Base-by-base conservation (phyloP, 2,888 invertebrate genomes). In the Muschampia plurimacula region DNA sequence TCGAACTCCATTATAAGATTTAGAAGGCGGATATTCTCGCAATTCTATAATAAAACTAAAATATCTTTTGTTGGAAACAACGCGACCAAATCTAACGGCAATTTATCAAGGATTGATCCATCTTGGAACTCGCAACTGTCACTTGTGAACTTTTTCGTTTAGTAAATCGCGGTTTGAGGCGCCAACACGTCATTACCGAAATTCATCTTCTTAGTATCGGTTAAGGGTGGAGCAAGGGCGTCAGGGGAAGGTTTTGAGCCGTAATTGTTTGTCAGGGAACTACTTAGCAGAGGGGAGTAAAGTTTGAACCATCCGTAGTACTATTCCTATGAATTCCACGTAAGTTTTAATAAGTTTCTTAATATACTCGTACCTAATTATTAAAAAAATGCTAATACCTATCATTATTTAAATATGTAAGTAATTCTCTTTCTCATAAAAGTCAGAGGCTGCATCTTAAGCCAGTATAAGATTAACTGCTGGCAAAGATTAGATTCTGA, bases 21-120 rank as follows among this genome's bases (percentile, higher is more conserved):
- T 66, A 70, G 49, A 41, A 66, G 39, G 57, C 65, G 65, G 49
- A 60, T 66, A 52, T 67, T 67, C 41, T 67, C 67, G n/a, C 32
- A 63, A 72, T 72, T 46, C 67, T 55, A 41, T 63, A 67, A 72
- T 67, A 72, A 72, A 72, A 67, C 67, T 67, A 55, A 67, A 67
- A 72, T 72, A 67, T 71, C 60, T 32, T 63, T 72, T 63, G 67
- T 77, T 74, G 74, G 78, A 77, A 68, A 62, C 73, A 49, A 62
- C 52, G 78, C 78, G 76, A 79, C 78, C 79, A 80, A 84, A 86
- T 84, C 82, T 83, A 83, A 83, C 77, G 80, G 80, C 82, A 85
- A 89, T 90, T 89, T 89, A 90, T 91, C 89, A 89, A 80, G 80
- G 82, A 86, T 89, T 87, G 89, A 90, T 90, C 89, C 86, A 85